Percentiles rank a stretch among this genome's conserved stretches.
phyloP scores from a whole-genome alignment of 1,140 invertebrate genomes.

The Drosophila neocordata region DNA sequence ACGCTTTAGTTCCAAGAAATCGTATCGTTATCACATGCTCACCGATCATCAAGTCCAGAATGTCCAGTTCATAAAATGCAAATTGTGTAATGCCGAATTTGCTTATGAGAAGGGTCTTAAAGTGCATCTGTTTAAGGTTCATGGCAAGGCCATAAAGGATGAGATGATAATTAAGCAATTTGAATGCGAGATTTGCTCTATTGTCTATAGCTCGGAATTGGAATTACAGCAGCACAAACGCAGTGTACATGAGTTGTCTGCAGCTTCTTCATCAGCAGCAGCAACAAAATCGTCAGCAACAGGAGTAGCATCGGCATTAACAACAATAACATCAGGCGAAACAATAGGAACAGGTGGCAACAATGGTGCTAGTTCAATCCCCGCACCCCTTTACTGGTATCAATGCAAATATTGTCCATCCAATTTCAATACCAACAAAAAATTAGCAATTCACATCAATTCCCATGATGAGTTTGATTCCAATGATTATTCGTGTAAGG shows the following conservation, averaged over 20 bases:
- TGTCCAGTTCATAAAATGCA: constrained; percentile 82
- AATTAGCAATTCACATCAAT: constrained; percentile 82
- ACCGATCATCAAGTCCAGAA: constrained; percentile 81
- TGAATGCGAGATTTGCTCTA: constrained; percentile 81
- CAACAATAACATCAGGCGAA: constrained; percentile 1
- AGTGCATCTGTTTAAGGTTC: constrained; percentile 82
- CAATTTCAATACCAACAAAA: constrained; percentile 82
- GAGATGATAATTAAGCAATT: constrained; percentile 80
- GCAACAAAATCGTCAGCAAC: constrained; percentile 7
- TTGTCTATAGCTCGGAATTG: constrained; percentile 72
- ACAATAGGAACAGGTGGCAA: not conserved
- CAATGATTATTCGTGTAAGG: constrained; percentile 82
- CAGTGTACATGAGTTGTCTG: constrained; percentile 49
- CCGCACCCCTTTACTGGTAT: constrained; percentile 74
- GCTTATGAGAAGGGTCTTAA: constrained; percentile 82
- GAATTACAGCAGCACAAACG: constrained; percentile 72
- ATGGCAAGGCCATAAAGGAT: constrained; percentile 70
- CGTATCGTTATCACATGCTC: constrained; percentile 81
- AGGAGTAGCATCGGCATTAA: not conserved
- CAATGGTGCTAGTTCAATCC: not conserved
- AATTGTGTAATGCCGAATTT: constrained; percentile 79
- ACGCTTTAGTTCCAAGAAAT: constrained; percentile 79
- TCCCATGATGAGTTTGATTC: constrained; percentile 82
- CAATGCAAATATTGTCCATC: constrained; percentile 82
- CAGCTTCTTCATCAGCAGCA: constrained; percentile 27